A percentile compares a stretch with the other conserved stretches of the same genome.
Conservation (phyloP, 92 coral and sea anemone species). For the Chrysogorgia sp. region DNA sequence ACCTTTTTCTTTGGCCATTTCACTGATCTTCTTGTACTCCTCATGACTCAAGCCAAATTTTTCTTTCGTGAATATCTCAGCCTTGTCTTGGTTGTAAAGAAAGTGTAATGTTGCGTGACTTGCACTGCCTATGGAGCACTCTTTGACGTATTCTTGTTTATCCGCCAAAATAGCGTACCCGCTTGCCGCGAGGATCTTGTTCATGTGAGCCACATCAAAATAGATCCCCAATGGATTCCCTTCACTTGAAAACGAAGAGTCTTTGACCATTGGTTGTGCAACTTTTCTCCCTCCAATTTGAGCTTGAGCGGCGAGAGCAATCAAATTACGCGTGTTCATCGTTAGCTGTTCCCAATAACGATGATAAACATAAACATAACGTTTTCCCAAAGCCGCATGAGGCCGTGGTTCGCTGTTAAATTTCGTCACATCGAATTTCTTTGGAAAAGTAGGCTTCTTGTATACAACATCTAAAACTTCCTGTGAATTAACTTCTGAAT, state of each 20-base stretch:
- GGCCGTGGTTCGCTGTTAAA: not conserved
- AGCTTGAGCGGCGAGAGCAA: slow-evolving; percentile 83
- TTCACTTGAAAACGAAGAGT: slow-evolving; percentile 78
- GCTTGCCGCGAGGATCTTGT: slow-evolving; percentile 56
- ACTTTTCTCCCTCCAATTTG: slow-evolving; percentile 62
- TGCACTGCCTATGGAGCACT: slow-evolving; percentile 58
- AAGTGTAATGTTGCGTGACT: slow-evolving; percentile 76
- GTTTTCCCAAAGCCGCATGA: not conserved
- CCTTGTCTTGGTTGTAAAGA: slow-evolving; percentile 59
- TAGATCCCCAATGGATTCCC: slow-evolving; percentile 81
- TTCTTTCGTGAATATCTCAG: slow-evolving; percentile 58
- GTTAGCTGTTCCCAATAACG: slow-evolving; percentile 92
- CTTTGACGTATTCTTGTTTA: slow-evolving; percentile 59
- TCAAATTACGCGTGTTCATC: slow-evolving; percentile 74
- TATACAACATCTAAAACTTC: not conserved
- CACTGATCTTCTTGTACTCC: slow-evolving; percentile 52
- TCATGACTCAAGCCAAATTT: slow-evolving; percentile 69
- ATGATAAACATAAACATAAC: slow-evolving; percentile 14
- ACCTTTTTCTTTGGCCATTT: slow-evolving; percentile 53
- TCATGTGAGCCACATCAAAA: slow-evolving; percentile 70
- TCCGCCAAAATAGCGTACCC: slow-evolving; percentile 69
- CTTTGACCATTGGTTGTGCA: slow-evolving; percentile 86
- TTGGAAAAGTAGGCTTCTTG: not conserved
- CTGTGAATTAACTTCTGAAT: not conserved
- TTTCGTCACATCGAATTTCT: not conserved